Evolutionary conservation across 2,797 vertebrate species (phyloP).

Genomic region (Hafferia zeledoni): DNA sequence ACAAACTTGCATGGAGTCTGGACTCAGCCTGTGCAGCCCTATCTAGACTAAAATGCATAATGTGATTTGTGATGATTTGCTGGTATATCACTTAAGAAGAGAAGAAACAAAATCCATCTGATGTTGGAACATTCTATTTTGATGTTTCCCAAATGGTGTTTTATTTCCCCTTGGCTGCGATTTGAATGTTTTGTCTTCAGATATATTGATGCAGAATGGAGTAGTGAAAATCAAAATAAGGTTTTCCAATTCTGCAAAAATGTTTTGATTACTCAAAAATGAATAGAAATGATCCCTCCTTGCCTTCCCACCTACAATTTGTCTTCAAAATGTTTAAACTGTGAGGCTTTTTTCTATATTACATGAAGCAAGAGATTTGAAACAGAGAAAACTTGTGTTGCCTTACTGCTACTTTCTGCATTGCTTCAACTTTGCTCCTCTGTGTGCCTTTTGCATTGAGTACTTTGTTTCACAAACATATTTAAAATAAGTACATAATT

Average conservation of each 20-base stretch:
- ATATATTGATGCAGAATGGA: neutral
- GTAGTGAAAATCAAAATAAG: conserved; percentile 10
- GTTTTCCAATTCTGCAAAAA: neutral
- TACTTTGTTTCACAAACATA: neutral
- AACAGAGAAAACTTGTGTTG: neutral
- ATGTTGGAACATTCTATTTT: neutral
- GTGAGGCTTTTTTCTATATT: neutral
- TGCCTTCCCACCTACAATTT: neutral
- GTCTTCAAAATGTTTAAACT: neutral
- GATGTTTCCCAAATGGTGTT: neutral
- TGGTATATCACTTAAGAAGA: neutral
- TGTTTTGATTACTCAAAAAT: conserved; percentile 6
- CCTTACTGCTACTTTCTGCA: neutral
- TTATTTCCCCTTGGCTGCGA: conserved; percentile 25
- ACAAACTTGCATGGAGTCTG: neutral
- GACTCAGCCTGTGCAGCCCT: neutral
- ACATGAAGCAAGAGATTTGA: neutral
- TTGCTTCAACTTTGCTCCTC: neutral
- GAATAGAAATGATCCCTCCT: neutral
- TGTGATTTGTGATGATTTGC: neutral
- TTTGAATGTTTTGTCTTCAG: conserved; percentile 21
- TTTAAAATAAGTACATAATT: neutral
- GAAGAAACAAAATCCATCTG: neutral
- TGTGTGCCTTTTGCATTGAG: neutral
- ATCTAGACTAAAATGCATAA: neutral